Percentiles rank a stretch among this genome's conserved stretches.
Evolutionary conservation across 2,797 vertebrate genomes (phyloP).

Genomic region (Remorina albescens): DNA sequence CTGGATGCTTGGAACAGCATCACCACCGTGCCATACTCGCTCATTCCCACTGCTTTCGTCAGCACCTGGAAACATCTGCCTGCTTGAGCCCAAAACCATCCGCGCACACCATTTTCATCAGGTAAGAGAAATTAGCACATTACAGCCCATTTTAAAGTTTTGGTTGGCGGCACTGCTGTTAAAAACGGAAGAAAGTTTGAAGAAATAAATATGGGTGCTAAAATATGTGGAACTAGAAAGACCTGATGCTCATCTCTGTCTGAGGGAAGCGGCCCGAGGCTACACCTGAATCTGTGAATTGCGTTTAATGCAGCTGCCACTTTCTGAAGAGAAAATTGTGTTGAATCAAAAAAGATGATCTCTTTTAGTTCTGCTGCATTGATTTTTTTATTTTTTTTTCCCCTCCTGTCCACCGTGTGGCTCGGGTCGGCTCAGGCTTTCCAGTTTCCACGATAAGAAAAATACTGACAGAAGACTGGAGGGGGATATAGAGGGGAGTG

Average conservation of each 20-base stretch:
- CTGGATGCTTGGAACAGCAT: constrained; percentile 98
- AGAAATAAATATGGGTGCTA: neutral
- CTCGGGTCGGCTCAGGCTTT: neutral
- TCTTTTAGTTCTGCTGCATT: neutral
- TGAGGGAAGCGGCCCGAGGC: neutral
- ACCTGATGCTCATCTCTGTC: neutral
- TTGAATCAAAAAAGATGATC: neutral
- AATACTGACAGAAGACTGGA: constrained; percentile 3
- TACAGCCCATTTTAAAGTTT: neutral
- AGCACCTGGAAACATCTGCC: constrained; percentile 99
- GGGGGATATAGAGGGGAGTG: constrained; percentile 7
- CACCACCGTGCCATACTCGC: constrained; percentile 97
- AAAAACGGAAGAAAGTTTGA: neutral
- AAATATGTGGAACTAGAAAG: neutral
- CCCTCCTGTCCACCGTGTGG: too few relatives aligned
- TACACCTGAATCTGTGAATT: constrained; percentile 1
- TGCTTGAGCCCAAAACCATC: constrained; percentile 80
- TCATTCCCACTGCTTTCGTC: constrained; percentile 98
- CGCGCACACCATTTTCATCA: constrained; percentile 51
- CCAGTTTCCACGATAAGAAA: constrained; percentile 20
- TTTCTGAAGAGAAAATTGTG: neutral
- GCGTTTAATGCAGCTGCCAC: neutral
- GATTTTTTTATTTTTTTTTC: too few relatives aligned
- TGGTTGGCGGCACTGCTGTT: neutral
- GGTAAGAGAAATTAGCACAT: constrained; percentile 62